Evolutionary conservation across 2,888 invertebrate species (phyloP).

Genomic region (Escarpia spicata): DNA sequence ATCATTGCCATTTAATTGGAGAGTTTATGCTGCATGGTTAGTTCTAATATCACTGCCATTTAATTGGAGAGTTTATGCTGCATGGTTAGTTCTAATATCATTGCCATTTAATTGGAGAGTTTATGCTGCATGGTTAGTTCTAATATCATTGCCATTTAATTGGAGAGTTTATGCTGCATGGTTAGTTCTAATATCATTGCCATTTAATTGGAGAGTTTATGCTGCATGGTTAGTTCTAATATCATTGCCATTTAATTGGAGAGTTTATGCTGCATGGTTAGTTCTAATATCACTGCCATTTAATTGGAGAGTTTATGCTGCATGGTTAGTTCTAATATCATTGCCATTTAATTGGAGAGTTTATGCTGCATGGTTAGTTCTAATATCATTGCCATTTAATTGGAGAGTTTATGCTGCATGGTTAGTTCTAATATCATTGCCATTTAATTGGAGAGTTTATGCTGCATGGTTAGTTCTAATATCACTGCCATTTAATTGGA

Average conservation of each 20-base stretch:
- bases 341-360: background rate
- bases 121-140: conserved; percentile 81
- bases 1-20: conserved; percentile 74
- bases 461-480: background rate
- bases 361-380: background rate
- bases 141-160: too few relatives aligned
- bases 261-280: background rate
- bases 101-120: conserved; percentile 81
- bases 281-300: too few relatives aligned
- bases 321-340: conserved; percentile 71
- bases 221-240: conserved; percentile 75
- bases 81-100: conserved; percentile 71
- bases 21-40: conserved; percentile 89
- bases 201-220: conserved; percentile 88
- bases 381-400: conserved; percentile 71
- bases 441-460: background rate
- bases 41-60: conserved; percentile 19
- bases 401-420: conserved; percentile 94
- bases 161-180: background rate
- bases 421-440: conserved; percentile 53
- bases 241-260: background rate
- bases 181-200: too few relatives aligned
- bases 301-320: conserved; percentile 93
- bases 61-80: conserved; percentile 93
- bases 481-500: conserved; percentile 77